These are phyloP conservation scores for Notospermus geniculatus DNA, from an alignment of 1,140 invertebrate genomes.

Conservation along the genomic window DNA sequence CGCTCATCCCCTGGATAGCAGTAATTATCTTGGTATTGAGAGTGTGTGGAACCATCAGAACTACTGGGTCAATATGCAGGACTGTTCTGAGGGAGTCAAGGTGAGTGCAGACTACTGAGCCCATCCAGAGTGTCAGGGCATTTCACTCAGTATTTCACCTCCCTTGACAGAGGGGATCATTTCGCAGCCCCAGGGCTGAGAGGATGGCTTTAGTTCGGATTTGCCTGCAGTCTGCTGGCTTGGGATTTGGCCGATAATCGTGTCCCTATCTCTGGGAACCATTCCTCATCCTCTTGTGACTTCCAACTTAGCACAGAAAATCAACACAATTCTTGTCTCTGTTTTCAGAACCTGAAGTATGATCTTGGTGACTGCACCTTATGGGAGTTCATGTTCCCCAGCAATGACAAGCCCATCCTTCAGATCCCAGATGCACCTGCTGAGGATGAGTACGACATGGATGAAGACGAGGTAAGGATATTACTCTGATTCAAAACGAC, in stretches of 20 bases:
- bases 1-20: constrained; percentile 60
- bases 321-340: too few species aligned
- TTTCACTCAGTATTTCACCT: too few species aligned
- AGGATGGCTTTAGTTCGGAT: too few species aligned
- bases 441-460: constrained; percentile 52
- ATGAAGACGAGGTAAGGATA: constrained; percentile 50
- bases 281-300: too few species aligned
- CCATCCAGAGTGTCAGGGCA: too few species aligned
- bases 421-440: constrained; percentile 41
- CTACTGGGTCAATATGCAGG: constrained; percentile 79
- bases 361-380: constrained; percentile 52
- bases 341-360: constrained; percentile 47
- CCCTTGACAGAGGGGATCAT: too few species aligned
- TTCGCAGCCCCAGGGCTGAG: too few species aligned
- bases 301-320: too few species aligned
- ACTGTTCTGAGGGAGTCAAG: constrained; percentile 55
- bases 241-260: too few species aligned
- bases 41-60: constrained; percentile 83
- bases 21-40: constrained; percentile 75
- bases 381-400: constrained; percentile 58
- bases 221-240: too few species aligned
- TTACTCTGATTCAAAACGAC: too few species aligned
- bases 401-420: constrained; percentile 47
- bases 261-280: too few species aligned
- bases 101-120: constrained; percentile 32